Conservation (phyloP, 2,797 vertebrate genomes). For the Cichlasoma orientale region DNA sequence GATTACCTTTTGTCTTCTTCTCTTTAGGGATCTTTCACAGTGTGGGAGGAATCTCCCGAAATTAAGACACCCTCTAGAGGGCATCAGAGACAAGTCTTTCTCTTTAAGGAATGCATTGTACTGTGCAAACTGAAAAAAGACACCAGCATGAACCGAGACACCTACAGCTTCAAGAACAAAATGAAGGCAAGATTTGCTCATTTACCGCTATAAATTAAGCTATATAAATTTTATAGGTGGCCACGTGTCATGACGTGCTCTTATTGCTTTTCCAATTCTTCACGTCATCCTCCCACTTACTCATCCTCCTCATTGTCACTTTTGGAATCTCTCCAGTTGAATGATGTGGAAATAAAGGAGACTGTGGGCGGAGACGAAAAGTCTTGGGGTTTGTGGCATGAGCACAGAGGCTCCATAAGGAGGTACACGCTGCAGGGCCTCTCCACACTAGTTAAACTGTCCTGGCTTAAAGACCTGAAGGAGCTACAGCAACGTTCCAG, state of each 20-base stretch:
- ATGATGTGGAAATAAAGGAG: slow-evolving; percentile 92
- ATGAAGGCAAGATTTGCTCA: slow-evolving; percentile 88
- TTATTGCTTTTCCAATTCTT: background rate
- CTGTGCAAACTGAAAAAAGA: slow-evolving; percentile 93
- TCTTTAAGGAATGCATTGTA: slow-evolving; percentile 92
- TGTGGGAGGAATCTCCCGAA: slow-evolving; percentile 95
- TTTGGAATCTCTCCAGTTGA: slow-evolving; percentile 79
- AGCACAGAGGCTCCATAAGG: slow-evolving; percentile 90
- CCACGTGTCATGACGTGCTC: background rate
- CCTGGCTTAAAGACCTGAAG: slow-evolving; percentile 94
- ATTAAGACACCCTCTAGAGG: slow-evolving; percentile 90
- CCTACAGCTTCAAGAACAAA: slow-evolving; percentile 94
- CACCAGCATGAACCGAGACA: slow-evolving; percentile 84
- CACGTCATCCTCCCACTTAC: background rate
- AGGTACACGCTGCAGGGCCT: slow-evolving; percentile 92
- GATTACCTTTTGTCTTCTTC: background rate
- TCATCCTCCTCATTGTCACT: background rate
- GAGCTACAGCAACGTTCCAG: slow-evolving; percentile 88
- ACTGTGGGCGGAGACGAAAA: slow-evolving; percentile 89
- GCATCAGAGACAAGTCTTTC: slow-evolving; percentile 94
- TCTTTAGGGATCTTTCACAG: slow-evolving; percentile 89
- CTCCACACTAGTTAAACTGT: slow-evolving; percentile 88
- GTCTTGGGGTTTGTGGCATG: slow-evolving; percentile 93
- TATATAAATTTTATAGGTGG: background rate
- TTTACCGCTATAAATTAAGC: background rate